Conservation (phyloP, 92 coral and sea anemone genomes). For the Scolanthus callimorphus region DNA sequence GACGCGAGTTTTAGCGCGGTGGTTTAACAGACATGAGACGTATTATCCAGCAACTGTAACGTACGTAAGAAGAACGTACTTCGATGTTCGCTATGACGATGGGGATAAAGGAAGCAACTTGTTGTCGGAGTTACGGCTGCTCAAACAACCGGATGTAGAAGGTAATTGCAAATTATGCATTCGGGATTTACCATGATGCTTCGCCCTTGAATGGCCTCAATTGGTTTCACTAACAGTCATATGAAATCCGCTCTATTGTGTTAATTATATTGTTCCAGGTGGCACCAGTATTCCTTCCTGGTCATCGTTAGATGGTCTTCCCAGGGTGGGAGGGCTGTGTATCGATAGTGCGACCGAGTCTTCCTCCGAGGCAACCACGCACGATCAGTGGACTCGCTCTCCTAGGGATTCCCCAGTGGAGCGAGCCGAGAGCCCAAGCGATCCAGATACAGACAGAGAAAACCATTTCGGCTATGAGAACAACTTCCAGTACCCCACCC, state of each 20-base stretch:
- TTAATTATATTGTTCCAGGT: slow-evolving; percentile 19
- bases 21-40: slow-evolving; percentile 82
- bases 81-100: slow-evolving; percentile 76
- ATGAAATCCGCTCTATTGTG: no score
- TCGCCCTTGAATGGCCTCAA: no score
- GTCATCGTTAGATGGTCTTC: slow-evolving; percentile 94
- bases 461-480: slow-evolving; percentile 75
- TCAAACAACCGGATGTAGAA: slow-evolving; percentile 59
- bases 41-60: slow-evolving; percentile 77
- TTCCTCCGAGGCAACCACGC: slow-evolving; percentile 21
- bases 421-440: slow-evolving; percentile 30
- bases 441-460: slow-evolving; percentile 26
- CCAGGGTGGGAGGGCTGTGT: slow-evolving; percentile 85
- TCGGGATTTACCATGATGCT: no score
- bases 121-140: slow-evolving; percentile 69
- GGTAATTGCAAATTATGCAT: no score
- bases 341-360: slow-evolving; percentile 43
- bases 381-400: slow-evolving; percentile 46
- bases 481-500: slow-evolving; percentile 57
- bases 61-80: slow-evolving; percentile 62
- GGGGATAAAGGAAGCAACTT: slow-evolving; percentile 89
- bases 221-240: no score
- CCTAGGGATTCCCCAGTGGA: slow-evolving; percentile 59
- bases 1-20: slow-evolving; percentile 79
- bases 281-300: slow-evolving; percentile 71